phyloP scores from a whole-genome alignment of 2,888 invertebrate species.

The Dryococelus australis region DNA sequence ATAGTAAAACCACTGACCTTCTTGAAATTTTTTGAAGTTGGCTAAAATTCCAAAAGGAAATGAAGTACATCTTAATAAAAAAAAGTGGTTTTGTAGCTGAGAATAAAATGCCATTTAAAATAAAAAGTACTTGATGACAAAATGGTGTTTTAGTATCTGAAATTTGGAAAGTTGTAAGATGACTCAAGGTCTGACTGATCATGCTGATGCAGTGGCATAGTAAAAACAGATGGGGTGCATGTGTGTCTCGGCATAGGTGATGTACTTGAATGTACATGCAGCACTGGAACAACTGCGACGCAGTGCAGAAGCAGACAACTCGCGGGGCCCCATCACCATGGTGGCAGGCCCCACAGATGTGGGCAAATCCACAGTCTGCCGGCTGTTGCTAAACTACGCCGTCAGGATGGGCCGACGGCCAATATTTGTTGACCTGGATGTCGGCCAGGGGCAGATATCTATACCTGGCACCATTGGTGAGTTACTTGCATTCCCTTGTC shows the following conservation, averaged over 20 bases:
- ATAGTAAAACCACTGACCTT: too few species aligned
- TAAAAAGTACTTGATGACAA: too few species aligned
- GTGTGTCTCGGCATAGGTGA: conserved; percentile 59
- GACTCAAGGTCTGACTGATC: too few species aligned
- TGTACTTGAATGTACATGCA: conserved; percentile 95
- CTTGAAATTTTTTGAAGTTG: too few species aligned
- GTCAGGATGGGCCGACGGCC: conserved; percentile 89
- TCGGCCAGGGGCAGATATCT: conserved; percentile 92
- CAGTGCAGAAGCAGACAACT: conserved; percentile 77
- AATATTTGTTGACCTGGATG: conserved; percentile 93
- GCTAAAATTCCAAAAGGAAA: too few species aligned
- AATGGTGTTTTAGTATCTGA: too few species aligned
- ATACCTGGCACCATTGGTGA: conserved; percentile 89
- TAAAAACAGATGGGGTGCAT: background rate
- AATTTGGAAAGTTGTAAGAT: too few species aligned
- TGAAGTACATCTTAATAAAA: too few species aligned
- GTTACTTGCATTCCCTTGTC: conserved; percentile 38
- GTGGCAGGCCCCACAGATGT: conserved; percentile 95
- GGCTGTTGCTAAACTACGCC: conserved; percentile 92
- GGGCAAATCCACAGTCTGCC: conserved; percentile 92
- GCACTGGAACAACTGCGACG: conserved; percentile 90
- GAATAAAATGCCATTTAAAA: too few species aligned
- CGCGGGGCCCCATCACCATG: conserved; percentile 85
- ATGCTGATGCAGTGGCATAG: too few species aligned
- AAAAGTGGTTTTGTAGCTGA: too few species aligned